Percentiles rank a stretch among this genome's conserved stretches.
Evolutionary conservation across 37 sponge, comb jelly and placozoan genomes (phyloP).

Genomic region (Crambe crambe): DNA sequence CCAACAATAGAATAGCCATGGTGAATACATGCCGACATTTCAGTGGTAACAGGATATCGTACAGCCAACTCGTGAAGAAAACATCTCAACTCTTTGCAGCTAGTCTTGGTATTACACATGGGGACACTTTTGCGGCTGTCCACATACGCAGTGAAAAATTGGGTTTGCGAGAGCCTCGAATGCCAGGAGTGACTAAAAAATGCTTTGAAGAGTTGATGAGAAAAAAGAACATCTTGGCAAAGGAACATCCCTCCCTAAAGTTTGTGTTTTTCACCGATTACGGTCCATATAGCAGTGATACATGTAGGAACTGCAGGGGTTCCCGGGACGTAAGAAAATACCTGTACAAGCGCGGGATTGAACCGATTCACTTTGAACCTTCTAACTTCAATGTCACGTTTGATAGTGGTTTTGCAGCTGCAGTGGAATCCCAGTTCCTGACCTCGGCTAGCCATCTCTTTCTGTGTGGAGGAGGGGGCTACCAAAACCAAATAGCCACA

Average conservation of each 20-base stretch:
- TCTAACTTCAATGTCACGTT: background rate
- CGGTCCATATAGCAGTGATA: slow-evolving; percentile 43
- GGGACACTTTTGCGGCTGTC: slow-evolving; percentile 9
- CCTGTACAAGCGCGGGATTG: background rate
- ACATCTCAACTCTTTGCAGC: background rate
- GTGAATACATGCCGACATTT: background rate
- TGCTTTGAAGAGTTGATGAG: slow-evolving; percentile 30
- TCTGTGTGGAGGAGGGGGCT: slow-evolving; percentile 53
- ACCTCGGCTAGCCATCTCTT: slow-evolving; percentile 7
- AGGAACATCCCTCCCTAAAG: background rate
- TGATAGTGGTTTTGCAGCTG: slow-evolving; percentile 50
- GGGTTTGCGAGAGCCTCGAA: slow-evolving; percentile 20
- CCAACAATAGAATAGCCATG: slow-evolving; percentile 20
- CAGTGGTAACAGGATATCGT: background rate
- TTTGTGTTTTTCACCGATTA: slow-evolving; percentile 19
- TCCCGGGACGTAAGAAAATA: background rate
- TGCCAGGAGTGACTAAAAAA: background rate
- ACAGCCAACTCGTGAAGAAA: background rate
- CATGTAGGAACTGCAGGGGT: slow-evolving; percentile 36
- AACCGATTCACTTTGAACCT: slow-evolving; percentile 27
- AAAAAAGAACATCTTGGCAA: background rate
- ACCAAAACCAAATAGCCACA: slow-evolving; percentile 24
- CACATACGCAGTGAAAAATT: slow-evolving; percentile 63
- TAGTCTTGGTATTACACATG: background rate
- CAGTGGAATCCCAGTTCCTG: slow-evolving; percentile 32